phyloP scores from a whole-genome alignment of 1,140 invertebrate species.

The Conus betulinus region DNA sequence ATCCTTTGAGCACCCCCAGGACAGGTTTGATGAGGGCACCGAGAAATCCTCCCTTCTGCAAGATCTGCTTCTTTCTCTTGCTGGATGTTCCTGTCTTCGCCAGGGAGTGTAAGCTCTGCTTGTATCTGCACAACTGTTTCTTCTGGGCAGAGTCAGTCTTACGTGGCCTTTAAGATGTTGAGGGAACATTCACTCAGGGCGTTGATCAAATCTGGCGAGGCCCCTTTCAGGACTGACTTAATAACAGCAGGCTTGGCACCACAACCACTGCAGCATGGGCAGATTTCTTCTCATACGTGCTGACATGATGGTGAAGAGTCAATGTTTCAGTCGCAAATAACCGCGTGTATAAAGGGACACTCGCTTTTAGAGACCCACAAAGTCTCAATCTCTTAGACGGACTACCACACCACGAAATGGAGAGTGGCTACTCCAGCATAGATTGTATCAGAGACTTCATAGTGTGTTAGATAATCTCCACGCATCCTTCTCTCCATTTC shows the following conservation, averaged over 20 bases:
- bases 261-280: not conserved
- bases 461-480: too few relatives aligned
- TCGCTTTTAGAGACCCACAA: too few relatives aligned
- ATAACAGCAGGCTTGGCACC: not conserved
- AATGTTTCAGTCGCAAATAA: too few relatives aligned
- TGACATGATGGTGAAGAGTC: not conserved
- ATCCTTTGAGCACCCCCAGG: not conserved
- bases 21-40: conserved; percentile 4
- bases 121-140: not conserved
- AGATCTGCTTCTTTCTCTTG: not conserved
- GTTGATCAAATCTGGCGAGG: not conserved
- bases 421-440: too few relatives aligned
- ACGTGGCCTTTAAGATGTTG: not conserved
- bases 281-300: not conserved
- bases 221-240: not conserved
- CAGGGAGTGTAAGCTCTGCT: not conserved
- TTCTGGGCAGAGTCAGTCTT: not conserved
- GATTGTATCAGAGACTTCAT: too few relatives aligned
- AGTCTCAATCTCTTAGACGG: too few relatives aligned
- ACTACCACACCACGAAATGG: too few relatives aligned
- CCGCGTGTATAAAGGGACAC: too few relatives aligned
- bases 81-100: not conserved
- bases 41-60: conserved; percentile 32
- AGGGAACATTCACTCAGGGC: not conserved
- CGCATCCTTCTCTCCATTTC: too few relatives aligned